A percentile compares a stretch with the other conserved stretches of the same genome.
Conservation (phyloP, 1,140 invertebrate species). For the Drosophila sp. region DNA sequence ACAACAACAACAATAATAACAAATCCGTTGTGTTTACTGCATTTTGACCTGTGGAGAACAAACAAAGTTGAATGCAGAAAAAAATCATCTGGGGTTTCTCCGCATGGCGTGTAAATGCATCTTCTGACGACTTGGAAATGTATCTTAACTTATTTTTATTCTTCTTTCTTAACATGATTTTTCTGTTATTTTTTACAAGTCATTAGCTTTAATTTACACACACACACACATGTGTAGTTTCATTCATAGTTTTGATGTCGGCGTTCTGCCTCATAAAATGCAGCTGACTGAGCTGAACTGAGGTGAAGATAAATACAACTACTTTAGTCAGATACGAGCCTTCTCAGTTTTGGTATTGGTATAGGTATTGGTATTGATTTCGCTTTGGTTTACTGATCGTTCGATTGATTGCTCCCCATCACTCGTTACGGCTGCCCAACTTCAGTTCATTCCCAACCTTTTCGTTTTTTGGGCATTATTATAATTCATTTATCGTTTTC, state of each 20-base stretch:
- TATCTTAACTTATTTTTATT: conserved; percentile 31
- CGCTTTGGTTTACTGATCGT: conserved; percentile 12
- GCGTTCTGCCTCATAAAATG: conserved; percentile 56
- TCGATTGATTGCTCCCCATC: conserved; percentile 42
- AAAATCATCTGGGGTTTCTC: conserved; percentile 29
- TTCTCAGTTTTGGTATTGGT: conserved; percentile 6
- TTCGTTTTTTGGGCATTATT: conserved; percentile 28
- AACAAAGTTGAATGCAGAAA: conserved; percentile 30
- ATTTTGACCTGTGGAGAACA: conserved; percentile 60
- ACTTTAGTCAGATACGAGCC: conserved; percentile 11
- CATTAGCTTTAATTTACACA: conserved; percentile 82
- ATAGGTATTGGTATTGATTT: conserved; percentile 14
- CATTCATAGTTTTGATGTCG: conserved; percentile 63
- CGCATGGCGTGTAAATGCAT: conserved; percentile 40
- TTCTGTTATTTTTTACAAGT: conserved; percentile 76
- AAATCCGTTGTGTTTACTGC: conserved; percentile 70
- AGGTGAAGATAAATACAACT: conserved; percentile 17
- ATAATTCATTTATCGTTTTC: conserved; percentile 40
- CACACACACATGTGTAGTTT: conserved; percentile 53
- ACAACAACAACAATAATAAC: conserved; percentile 26
- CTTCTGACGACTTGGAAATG: conserved; percentile 38
- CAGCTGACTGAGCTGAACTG: conserved; percentile 35
- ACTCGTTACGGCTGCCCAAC: conserved; percentile 20
- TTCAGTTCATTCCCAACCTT: not conserved
- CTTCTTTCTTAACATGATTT: conserved; percentile 20